Percentiles rank a stretch among this genome's conserved stretches.
Evolutionary conservation across 2,888 invertebrate species (phyloP).

Genomic region (Callimorpha dominula): DNA sequence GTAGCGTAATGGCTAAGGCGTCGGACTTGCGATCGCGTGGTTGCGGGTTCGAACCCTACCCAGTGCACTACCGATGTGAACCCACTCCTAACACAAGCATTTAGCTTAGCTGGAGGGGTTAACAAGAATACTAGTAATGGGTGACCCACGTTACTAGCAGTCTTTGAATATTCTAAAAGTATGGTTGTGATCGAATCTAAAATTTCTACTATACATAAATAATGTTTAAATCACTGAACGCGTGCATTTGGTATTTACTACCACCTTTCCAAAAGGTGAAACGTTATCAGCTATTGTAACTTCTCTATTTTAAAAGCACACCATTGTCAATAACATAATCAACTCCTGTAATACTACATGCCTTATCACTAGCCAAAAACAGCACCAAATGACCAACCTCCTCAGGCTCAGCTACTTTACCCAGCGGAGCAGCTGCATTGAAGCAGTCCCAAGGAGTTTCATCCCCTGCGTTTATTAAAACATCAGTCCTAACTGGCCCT

Average conservation of each 20-base stretch:
- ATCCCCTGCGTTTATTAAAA: slow-evolving; percentile 81
- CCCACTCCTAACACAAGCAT: too few relatives aligned
- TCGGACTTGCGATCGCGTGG: too few relatives aligned
- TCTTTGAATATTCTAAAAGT: neutral
- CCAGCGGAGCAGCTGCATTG: slow-evolving; percentile 38
- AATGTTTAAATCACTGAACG: neutral
- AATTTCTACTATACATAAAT: neutral
- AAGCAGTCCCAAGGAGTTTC: slow-evolving; percentile 72
- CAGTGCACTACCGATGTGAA: too few relatives aligned
- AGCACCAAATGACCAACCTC: slow-evolving; percentile 57
- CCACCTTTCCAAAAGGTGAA: neutral
- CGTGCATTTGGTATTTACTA: neutral
- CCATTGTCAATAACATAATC: slow-evolving; percentile 58
- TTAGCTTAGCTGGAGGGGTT: too few relatives aligned
- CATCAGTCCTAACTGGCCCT: slow-evolving; percentile 54
- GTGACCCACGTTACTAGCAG: too few relatives aligned
- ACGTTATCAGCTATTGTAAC: neutral
- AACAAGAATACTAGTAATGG: too few relatives aligned
- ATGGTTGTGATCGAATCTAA: neutral
- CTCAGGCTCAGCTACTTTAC: slow-evolving; percentile 51
- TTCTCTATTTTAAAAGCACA: slow-evolving; percentile 65
- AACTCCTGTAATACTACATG: slow-evolving; percentile 54
- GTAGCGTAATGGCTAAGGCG: too few relatives aligned
- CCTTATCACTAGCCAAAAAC: slow-evolving; percentile 57
- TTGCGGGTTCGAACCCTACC: too few relatives aligned